Conservation (phyloP, 1,140 invertebrate species). For the Trinorchestia longiramus region DNA sequence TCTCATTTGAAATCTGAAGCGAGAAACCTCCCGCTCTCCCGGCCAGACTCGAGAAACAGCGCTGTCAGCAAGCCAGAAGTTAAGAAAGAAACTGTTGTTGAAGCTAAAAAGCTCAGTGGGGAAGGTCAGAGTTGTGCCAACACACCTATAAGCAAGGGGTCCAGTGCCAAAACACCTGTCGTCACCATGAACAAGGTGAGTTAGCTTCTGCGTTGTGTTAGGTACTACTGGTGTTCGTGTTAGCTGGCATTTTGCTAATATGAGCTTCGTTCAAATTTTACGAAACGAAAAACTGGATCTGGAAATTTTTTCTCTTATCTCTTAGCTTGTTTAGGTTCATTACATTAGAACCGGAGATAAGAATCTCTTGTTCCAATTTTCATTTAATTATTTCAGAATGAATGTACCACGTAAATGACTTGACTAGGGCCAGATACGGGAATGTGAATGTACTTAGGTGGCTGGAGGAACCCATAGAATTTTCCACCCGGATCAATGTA, state of each 20-base stretch:
- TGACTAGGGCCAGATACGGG: too few relatives aligned
- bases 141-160: neutral
- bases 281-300: neutral
- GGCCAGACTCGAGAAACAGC: neutral
- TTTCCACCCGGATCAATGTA: too few relatives aligned
- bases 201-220: neutral
- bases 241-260: neutral
- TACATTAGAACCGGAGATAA: neutral
- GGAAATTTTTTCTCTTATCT: neutral
- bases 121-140: neutral
- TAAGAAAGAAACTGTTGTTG: neutral
- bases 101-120: neutral
- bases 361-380: neutral
- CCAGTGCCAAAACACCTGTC: neutral
- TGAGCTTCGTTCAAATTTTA: neutral
- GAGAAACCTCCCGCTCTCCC: neutral
- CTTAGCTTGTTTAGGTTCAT: neutral
- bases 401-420: too few relatives aligned
- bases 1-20: neutral
- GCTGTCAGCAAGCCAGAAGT: neutral
- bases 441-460: too few relatives aligned
- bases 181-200: constrained; percentile 43
- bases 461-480: too few relatives aligned
- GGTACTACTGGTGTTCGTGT: neutral
- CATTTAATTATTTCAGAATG: too few relatives aligned